Base-by-base conservation (phyloP, 2,888 invertebrate genomes). In the Ormyrus rosae region DNA sequence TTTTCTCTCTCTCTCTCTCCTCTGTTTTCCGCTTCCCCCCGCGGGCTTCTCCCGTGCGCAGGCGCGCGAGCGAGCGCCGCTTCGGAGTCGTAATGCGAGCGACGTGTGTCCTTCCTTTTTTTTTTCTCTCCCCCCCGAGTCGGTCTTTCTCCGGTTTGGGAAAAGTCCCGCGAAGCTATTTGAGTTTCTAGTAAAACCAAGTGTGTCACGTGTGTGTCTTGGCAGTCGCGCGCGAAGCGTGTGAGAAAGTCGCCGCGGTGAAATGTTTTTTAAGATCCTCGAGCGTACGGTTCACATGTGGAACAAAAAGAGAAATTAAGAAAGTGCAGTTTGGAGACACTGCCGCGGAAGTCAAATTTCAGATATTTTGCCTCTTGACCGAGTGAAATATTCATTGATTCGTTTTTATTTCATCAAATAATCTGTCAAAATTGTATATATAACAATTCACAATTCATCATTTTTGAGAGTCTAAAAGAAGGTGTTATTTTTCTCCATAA, bases 121-220 rank as follows among this genome's bases (percentile, higher is more conserved):
- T 13, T 13, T 56, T 68, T 55, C 56, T 63, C 34, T 69, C 50
- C 46, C 13, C n/a, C 55, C 56, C 13, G 46, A 9, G 13, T 61
- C 71, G 61, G 45, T 65, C 50, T 64, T 50, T 48, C 48, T 8
- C 8, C 48, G 34, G 10, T 8, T 8, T n/a, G 51, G 61, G 67
- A 71, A 80, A 77, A 77, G 46, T 58, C 51, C 56, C 61, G 65
- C 80, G 71, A 34, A 65, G 60, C 53, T 61, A 56, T 61, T 68
- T 64, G 60, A 70, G 19, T 70, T 80, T 65, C 64, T 55, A 8
- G 70, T 56, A 67, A 71, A 71, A 65, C 60, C 58, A 34, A 70
- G 60, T 60, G 65, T 34, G 46, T 61, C 55, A 46, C 56, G 73
- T 63, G 69, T 48, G 50, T 34, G 60, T 64, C 19, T 48, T 48